Evolutionary conservation across 1,140 invertebrate genomes (phyloP).

Genomic region (Catajapyx aquilonaris): DNA sequence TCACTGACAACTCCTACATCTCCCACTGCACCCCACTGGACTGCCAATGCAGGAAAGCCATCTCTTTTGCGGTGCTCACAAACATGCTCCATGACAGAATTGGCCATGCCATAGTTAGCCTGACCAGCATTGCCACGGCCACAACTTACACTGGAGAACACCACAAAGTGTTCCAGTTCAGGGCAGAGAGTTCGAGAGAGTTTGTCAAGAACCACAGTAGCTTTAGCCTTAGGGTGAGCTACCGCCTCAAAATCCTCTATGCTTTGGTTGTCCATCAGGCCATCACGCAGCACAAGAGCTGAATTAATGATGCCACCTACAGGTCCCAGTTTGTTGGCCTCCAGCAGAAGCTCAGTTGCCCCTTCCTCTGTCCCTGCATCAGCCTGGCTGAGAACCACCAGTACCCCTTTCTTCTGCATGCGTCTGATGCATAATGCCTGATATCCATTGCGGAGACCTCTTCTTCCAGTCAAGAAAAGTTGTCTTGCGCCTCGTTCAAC

Average conservation of each 20-base stretch:
- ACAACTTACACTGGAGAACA: slow-evolving; percentile 34
- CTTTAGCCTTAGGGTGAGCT: slow-evolving; percentile 63
- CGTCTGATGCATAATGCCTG: slow-evolving; percentile 3
- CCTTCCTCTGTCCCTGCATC: slow-evolving; percentile 21
- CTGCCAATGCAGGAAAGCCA: slow-evolving; percentile 27
- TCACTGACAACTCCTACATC: slow-evolving; percentile 34
- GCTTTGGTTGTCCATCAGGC: slow-evolving; percentile 31
- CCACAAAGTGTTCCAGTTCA: slow-evolving; percentile 23
- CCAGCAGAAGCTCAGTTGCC: slow-evolving; percentile 20
- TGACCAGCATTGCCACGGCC: slow-evolving; percentile 36
- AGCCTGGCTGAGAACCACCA: slow-evolving; percentile 21
- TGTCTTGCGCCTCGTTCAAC: slow-evolving; percentile 27
- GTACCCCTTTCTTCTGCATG: slow-evolving; percentile 11
- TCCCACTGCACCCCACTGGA: slow-evolving; percentile 39
- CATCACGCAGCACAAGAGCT: slow-evolving; percentile 31
- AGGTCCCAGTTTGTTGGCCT: slow-evolving; percentile 24
- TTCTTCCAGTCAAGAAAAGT: slow-evolving; percentile 32
- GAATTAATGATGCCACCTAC: slow-evolving; percentile 36
- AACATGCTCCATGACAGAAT: slow-evolving; percentile 34
- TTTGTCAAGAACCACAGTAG: slow-evolving; percentile 32
- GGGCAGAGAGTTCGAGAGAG: slow-evolving; percentile 21
- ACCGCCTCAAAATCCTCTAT: slow-evolving; percentile 19
- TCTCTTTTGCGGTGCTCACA: slow-evolving; percentile 26
- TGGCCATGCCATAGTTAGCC: slow-evolving; percentile 35
- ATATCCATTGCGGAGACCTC: slow-evolving; percentile 20